Evolutionary conservation across 2,888 invertebrate genomes (phyloP), one percentile per base, ranked within the genome.

Genomic region (Oxytorus armatus): DNA sequence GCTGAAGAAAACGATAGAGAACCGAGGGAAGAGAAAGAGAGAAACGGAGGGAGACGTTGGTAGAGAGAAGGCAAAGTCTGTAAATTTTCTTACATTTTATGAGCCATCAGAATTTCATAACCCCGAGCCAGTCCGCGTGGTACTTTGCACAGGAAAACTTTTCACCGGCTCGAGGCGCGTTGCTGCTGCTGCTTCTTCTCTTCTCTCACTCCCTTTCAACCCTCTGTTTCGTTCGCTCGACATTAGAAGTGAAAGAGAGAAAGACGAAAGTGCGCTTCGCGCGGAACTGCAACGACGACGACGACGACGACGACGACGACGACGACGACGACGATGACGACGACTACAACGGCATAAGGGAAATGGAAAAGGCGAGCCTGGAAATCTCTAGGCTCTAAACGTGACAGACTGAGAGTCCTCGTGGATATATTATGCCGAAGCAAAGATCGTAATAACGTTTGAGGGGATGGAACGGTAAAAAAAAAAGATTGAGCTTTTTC

Each of bases 11-110:
- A 81, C 70, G 83, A 68, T 76, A 74, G 79, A 65, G 74, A 76
- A 81, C 74, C 79, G 81, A 81, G 79, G 76, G 57, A 33, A 66
- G 74, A 79, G 77, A 44, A 47, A 44, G 69, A 77, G 68, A 82
- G 77, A 74, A 29, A 53, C 39, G 72, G 51, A 69, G 55, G n/a
- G 51, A 72, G 66, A 57, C 53, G 79, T 33, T 51, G 61, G 49
- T 61, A 83, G 81, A 74, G 84, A 84, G 84, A 85, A 84, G 86
- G 87, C 86, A 86, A 89, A 90, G 91, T 91, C 92, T 92, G 92
- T 92, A 92, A 92, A 92, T 92, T 92, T 92, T 92, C 92, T 91
- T 92, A 91, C 91, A 92, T 92, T 92, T 92, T 92, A 92, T 91
- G 92, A 92, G 90, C 91, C 91, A 92, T 92, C 92, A 92, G 91